Conservation (phyloP, 1,140 invertebrate genomes). For the Drosophila kikkawai region DNA sequence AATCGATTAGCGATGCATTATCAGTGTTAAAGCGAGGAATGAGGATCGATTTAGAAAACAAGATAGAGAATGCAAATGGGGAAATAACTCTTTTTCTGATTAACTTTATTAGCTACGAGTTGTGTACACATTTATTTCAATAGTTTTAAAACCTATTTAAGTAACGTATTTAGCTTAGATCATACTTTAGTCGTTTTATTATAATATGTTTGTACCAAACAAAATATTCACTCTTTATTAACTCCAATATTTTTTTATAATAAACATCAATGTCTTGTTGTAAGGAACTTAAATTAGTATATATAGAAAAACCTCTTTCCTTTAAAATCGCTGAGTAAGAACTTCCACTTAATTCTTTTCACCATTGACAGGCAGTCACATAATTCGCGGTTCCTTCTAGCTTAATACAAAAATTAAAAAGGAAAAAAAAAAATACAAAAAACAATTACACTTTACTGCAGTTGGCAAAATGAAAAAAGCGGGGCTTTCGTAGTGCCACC, state of each 20-base stretch:
- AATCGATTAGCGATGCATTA: slow-evolving; percentile 17
- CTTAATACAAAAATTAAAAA: slow-evolving; percentile 30
- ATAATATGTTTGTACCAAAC: not conserved
- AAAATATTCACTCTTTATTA: too few species aligned
- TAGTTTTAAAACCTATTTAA: not conserved
- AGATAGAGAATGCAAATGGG: not conserved
- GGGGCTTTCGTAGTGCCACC: slow-evolving; percentile 37
- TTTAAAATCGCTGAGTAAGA: slow-evolving; percentile 9
- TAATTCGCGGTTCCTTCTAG: slow-evolving; percentile 52
- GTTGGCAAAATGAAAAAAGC: slow-evolving; percentile 21
- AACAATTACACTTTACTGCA: slow-evolving; percentile 66
- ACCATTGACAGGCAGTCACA: slow-evolving; percentile 62
- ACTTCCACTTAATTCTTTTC: slow-evolving; percentile 43
- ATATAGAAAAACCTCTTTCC: not conserved
- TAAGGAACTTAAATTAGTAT: too few species aligned
- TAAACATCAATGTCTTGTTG: too few species aligned
- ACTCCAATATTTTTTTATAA: too few species aligned
- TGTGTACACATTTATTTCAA: not conserved
- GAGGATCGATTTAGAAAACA: slow-evolving; percentile 30
- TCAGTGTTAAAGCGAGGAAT: slow-evolving; percentile 1
- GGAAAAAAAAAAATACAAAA: slow-evolving; percentile 60
- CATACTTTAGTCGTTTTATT: not conserved
- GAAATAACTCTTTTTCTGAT: not conserved
- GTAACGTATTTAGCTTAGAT: not conserved
- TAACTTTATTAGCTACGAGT: not conserved